phyloP scores from a whole-genome alignment of 2,888 invertebrate species.

The Halocaridina rubra region DNA sequence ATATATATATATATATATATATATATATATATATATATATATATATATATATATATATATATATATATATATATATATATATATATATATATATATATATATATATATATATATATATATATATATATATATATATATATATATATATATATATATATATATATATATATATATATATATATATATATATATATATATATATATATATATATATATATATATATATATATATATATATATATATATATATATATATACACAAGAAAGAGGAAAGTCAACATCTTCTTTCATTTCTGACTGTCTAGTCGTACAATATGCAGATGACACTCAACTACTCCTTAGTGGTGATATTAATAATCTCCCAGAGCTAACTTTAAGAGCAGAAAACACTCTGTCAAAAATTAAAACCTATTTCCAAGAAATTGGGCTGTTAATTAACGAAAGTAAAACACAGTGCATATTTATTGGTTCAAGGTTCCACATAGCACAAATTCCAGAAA shows the following conservation, averaged over 20 bases:
- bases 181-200: background rate
- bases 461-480: too few relatives aligned
- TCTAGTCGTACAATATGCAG: too few relatives aligned
- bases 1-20: background rate
- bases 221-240: background rate
- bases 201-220: background rate
- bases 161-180: constrained; percentile 16
- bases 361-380: too few relatives aligned
- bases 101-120: background rate
- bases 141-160: constrained; percentile 1
- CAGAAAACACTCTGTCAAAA: too few relatives aligned
- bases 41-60: background rate
- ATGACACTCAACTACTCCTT: too few relatives aligned
- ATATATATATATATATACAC: background rate
- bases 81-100: background rate
- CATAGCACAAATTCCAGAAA: too few relatives aligned
- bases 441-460: too few relatives aligned
- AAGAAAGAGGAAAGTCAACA: too few relatives aligned
- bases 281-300: too few relatives aligned
- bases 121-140: background rate
- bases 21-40: background rate
- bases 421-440: too few relatives aligned
- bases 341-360: too few relatives aligned
- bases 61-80: background rate
- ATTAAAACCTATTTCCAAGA: too few relatives aligned